A percentile compares a stretch with the other conserved stretches of the same genome.
phyloP scores from a whole-genome alignment of 2,797 vertebrate species.

The Typhlichthys subterraneus region DNA sequence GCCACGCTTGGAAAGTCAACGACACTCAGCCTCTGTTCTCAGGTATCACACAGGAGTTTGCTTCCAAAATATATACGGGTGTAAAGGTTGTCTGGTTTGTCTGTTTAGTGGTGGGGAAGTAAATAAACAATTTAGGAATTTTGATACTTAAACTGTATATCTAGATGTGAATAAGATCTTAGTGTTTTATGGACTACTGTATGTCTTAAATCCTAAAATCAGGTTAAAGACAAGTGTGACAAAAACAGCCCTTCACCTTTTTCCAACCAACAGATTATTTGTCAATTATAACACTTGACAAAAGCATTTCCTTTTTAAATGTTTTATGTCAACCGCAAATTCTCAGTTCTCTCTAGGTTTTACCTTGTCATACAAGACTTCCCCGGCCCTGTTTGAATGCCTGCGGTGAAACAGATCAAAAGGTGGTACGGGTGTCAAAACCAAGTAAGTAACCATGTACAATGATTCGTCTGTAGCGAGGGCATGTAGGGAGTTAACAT shows the following conservation, averaged over 20 bases:
- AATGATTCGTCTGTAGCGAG: neutral
- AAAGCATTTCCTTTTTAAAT: neutral
- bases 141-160: too few relatives aligned
- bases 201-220: too few relatives aligned
- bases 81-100: conserved; percentile 12
- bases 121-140: neutral
- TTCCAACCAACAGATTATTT: too few relatives aligned
- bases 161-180: too few relatives aligned
- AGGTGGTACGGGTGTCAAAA: conserved; percentile 17
- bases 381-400: too few relatives aligned
- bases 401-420: too few relatives aligned
- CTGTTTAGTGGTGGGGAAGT: neutral
- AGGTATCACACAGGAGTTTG: conserved; percentile 16
- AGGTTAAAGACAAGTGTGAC: too few relatives aligned
- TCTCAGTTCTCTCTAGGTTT: too few relatives aligned
- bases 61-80: conserved; percentile 11
- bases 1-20: conserved; percentile 25
- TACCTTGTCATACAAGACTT: too few relatives aligned
- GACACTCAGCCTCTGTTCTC: conserved; percentile 21
- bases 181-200: too few relatives aligned
- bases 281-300: too few relatives aligned
- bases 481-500: conserved; percentile 8
- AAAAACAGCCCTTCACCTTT: too few relatives aligned
- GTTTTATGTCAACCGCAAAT: neutral
- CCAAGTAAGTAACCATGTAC: conserved; percentile 6